A percentile compares a stretch with the other conserved stretches of the same genome.
Conservation (phyloP, 2,888 invertebrate genomes). For the Orthosia gothica region DNA sequence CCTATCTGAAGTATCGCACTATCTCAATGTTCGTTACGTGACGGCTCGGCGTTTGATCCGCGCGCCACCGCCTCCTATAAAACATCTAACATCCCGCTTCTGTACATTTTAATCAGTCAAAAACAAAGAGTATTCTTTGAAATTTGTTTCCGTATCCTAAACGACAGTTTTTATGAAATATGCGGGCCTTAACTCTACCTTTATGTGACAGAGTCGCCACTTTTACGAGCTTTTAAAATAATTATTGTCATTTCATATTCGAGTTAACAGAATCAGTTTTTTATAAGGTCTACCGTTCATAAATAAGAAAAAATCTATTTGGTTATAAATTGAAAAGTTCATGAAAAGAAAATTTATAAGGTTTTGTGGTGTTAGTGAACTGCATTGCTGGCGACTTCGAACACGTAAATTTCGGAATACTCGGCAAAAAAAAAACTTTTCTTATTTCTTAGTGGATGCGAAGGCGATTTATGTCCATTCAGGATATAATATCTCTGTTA, state of each 20-base stretch:
- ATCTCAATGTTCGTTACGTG: conserved; percentile 88
- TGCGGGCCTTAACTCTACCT: conserved; percentile 69
- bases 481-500: too few species aligned
- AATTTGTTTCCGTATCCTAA: conserved; percentile 86
- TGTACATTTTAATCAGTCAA: conserved; percentile 89
- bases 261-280: conserved; percentile 16
- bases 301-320: not conserved
- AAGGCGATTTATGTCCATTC: too few species aligned
- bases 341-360: too few species aligned
- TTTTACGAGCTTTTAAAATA: conserved; percentile 68
- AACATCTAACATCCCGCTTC: conserved; percentile 84
- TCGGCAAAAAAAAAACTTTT: too few species aligned
- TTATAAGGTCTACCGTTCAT: conserved; percentile 9
- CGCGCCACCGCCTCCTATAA: conserved; percentile 84
- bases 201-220: conserved; percentile 65
- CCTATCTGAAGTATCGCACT: conserved; percentile 82
- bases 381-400: not conserved
- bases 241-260: conserved; percentile 56
- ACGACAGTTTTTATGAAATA: conserved; percentile 83
- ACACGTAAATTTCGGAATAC: not conserved
- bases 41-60: conserved; percentile 83
- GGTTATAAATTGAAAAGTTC: too few species aligned
- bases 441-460: not conserved
- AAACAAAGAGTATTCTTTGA: conserved; percentile 85
- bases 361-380: not conserved